Evolutionary conservation across 2,113 vertebrate species (phyloP), one percentile per base, ranked within the genome.

Genomic region (Puma concolor): DNA sequence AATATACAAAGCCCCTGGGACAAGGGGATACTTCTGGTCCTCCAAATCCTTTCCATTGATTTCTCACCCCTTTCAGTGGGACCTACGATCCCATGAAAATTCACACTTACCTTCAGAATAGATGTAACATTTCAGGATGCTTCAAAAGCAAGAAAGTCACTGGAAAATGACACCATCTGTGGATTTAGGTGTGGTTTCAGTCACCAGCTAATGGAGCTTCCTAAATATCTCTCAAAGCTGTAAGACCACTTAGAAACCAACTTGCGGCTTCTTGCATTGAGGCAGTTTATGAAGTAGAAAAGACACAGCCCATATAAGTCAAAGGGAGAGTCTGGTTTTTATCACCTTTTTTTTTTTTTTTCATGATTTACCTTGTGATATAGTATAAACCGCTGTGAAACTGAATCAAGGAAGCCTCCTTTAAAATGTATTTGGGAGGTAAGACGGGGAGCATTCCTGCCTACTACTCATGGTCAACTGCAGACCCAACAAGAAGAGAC

Each of bases 1-100:
- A 76, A 4, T 15, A 5, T 6, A 29, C 12, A 29, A 11, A 33
- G 2, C 11, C 0, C 9, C 1, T 21, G 25, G 33, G 5, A 29
- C 7, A 23, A 4, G 10, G 29, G 13, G 9, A 2, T 3, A 4
- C 8, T 27, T 93, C 11, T 33, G 4, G 1, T n/a, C 5, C 44
- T 31, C 21, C 0, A 4, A 14, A 27, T 27, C 3, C 10, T 67
- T 63, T 7, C 25, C 2, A 48, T 0, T 25, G 52, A 33, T n/a
- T 4, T 38, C 29, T 1, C 29, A 2, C 13, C n/a, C 71, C 7
- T 41, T 25, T 89, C 36, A 60, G 15, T 0, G 36, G 31, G 10
- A 25, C 7, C 12, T 4, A 2, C 1, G 19, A n/a, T 17, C 60
- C 11, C 8, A 31, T 41, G 6, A 25, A 76, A 17, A 83, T 10